Conservation (phyloP, 1,140 invertebrate genomes). For the Listronotus bonariensis region DNA sequence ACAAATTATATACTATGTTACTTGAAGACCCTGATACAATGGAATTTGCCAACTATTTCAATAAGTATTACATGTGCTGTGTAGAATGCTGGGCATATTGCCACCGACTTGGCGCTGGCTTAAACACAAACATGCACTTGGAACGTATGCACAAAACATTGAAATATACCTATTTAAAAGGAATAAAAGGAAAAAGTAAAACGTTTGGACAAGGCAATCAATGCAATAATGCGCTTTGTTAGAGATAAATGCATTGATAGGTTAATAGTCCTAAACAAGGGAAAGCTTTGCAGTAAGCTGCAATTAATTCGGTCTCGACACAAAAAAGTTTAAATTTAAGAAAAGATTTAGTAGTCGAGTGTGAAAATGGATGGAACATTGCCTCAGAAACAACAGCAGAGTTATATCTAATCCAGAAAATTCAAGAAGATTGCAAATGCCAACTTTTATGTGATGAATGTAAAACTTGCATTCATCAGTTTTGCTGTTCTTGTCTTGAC, state of each 20-base stretch:
- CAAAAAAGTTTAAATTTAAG: slow-evolving; percentile 7
- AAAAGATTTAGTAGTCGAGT: not conserved
- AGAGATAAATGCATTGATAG: slow-evolving; percentile 27
- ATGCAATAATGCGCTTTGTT: slow-evolving; percentile 28
- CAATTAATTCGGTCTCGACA: slow-evolving; percentile 1
- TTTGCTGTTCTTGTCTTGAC: slow-evolving; percentile 37
- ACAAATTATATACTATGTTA: slow-evolving; percentile 9
- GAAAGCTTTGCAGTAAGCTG: slow-evolving; percentile 11
- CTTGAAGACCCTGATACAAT: slow-evolving; percentile 9
- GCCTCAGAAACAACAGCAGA: not conserved
- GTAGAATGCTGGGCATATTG: slow-evolving; percentile 28
- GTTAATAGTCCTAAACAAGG: slow-evolving; percentile 10
- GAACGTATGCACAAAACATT: slow-evolving; percentile 31
- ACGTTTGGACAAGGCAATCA: slow-evolving; percentile 32
- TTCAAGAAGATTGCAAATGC: slow-evolving; percentile 24
- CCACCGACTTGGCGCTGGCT: slow-evolving; percentile 12
- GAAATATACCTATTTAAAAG: slow-evolving; percentile 30
- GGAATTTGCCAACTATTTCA: slow-evolving; percentile 36
- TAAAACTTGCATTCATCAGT: slow-evolving; percentile 32
- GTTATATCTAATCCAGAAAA: slow-evolving; percentile 19
- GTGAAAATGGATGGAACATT: slow-evolving; percentile 3
- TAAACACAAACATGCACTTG: slow-evolving; percentile 35
- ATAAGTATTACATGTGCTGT: slow-evolving; percentile 21
- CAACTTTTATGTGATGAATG: slow-evolving; percentile 32
- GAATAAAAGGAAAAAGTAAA: slow-evolving; percentile 19